These are phyloP conservation scores for Stomatorhinus ivindoensis DNA, from an alignment of 2,113 vertebrate species.

Conservation along the genomic window DNA sequence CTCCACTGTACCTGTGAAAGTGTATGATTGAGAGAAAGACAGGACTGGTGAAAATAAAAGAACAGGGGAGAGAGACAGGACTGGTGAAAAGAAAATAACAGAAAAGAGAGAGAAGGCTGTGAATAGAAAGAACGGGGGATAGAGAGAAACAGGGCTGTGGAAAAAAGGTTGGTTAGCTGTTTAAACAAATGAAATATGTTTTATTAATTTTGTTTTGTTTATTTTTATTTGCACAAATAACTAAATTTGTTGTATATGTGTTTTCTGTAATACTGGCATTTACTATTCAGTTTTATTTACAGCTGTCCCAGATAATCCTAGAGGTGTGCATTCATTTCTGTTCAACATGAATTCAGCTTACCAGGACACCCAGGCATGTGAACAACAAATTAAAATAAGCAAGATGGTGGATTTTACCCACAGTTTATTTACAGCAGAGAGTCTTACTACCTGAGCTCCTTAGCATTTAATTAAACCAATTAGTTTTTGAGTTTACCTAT, in stretches of 20 bases:
- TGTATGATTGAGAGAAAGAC: background rate
- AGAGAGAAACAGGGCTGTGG: background rate
- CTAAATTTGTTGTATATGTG: background rate
- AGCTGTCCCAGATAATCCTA: background rate
- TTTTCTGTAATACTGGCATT: background rate
- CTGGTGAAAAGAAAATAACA: background rate
- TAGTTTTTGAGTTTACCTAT: background rate
- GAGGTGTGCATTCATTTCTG: background rate
- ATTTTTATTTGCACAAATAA: background rate
- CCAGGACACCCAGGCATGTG: background rate
- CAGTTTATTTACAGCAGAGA: background rate
- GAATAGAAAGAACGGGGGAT: background rate
- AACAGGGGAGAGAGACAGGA: background rate
- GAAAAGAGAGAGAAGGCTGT: no score
- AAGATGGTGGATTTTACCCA: background rate
- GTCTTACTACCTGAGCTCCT: background rate
- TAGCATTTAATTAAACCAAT: background rate
- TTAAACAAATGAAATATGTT: background rate
- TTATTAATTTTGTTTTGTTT: background rate
- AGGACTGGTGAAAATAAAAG: background rate
- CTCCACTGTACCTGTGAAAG: slow-evolving; percentile 38
- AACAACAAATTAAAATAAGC: background rate
- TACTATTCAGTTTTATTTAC: background rate
- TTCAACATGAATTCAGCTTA: background rate
- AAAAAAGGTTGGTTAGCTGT: background rate